These are phyloP conservation scores for Sander lucioperca DNA, from an alignment of 2,113 vertebrate genomes.

Conservation along the genomic window DNA sequence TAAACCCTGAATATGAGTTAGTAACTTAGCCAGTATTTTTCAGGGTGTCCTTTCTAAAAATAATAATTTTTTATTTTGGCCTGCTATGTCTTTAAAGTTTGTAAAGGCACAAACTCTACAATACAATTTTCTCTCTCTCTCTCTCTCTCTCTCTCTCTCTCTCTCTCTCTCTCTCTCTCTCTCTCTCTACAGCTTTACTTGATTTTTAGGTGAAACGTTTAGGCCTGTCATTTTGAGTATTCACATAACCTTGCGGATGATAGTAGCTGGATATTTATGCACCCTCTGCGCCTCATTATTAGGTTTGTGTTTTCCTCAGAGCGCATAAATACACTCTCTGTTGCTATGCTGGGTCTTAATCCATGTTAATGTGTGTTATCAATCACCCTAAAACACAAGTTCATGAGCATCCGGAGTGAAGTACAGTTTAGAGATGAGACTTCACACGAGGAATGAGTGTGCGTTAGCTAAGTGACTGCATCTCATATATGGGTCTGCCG, in stretches of 20 bases:
- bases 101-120: slow-evolving; percentile 13
- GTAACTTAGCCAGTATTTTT: no score
- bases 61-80: slow-evolving; percentile 40
- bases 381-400: slow-evolving; percentile 55
- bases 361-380: slow-evolving; percentile 49
- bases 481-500: slow-evolving; percentile 39
- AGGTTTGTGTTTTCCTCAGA: slow-evolving; percentile 31
- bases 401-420: slow-evolving; percentile 34
- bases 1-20: no score
- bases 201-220: slow-evolving; percentile 56
- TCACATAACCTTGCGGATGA: slow-evolving; percentile 26
- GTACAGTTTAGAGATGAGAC: slow-evolving; percentile 41
- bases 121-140: background rate
- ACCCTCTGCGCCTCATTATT: slow-evolving; percentile 32
- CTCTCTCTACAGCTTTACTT: background rate
- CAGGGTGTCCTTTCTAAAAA: slow-evolving; percentile 33
- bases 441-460: slow-evolving; percentile 35
- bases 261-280: slow-evolving; percentile 38
- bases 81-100: slow-evolving; percentile 42
- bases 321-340: slow-evolving; percentile 16
- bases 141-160: background rate
- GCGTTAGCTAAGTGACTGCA: slow-evolving; percentile 19
- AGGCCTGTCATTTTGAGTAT: slow-evolving; percentile 27
- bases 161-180: background rate
- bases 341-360: slow-evolving; percentile 43